These are phyloP conservation scores for Doris montereyensis DNA, from an alignment of 2,888 invertebrate genomes.

Conservation along the genomic window DNA sequence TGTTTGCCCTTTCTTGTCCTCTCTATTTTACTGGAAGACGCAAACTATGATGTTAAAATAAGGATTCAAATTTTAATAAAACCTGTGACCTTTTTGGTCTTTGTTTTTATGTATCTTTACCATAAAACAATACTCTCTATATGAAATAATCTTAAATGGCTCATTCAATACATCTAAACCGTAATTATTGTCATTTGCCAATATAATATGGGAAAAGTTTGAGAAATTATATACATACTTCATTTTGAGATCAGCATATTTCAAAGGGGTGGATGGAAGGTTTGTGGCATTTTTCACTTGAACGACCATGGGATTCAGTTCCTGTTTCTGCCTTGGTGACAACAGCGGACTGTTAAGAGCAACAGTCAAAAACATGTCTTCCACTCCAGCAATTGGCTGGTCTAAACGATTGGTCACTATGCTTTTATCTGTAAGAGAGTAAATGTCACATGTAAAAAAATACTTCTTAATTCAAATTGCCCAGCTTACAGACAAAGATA, in stretches of 20 bases:
- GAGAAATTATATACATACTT: too few relatives aligned
- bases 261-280: constrained; percentile 65
- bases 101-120: too few relatives aligned
- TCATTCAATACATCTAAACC: background rate
- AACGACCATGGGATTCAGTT: constrained; percentile 71
- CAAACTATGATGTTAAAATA: too few relatives aligned
- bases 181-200: too few relatives aligned
- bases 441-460: too few relatives aligned
- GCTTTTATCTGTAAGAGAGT: constrained; percentile 53
- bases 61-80: too few relatives aligned
- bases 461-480: too few relatives aligned
- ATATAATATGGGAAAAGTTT: too few relatives aligned
- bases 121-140: background rate
- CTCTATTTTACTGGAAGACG: too few relatives aligned
- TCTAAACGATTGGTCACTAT: constrained; percentile 65
- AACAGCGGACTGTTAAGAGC: constrained; percentile 63
- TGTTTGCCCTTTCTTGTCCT: too few relatives aligned
- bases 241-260: constrained; percentile 58
- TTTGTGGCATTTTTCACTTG: constrained; percentile 65
- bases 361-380: constrained; percentile 68
- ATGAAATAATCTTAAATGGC: background rate
- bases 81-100: too few relatives aligned
- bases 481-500: too few relatives aligned
- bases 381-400: constrained; percentile 60
- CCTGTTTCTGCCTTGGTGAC: constrained; percentile 60